Evolutionary conservation across 2,888 invertebrate genomes (phyloP), one percentile per base, ranked within the genome.

Genomic region (Polyommatus iphigenia): DNA sequence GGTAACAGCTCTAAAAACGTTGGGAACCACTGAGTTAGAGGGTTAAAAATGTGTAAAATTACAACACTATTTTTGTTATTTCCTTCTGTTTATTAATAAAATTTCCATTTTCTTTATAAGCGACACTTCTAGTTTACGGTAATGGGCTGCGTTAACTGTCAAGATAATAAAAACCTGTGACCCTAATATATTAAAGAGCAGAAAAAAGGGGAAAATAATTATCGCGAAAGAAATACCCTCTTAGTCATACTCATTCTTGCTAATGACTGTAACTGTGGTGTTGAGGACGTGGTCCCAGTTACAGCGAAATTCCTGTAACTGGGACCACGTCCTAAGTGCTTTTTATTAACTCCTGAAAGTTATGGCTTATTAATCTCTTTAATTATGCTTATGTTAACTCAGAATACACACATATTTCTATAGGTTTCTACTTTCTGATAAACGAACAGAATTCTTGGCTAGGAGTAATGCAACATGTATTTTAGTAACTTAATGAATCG

Each of bases 221-320:
- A 76, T 80, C 82, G 82, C 84, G 82, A 84, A 82, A 85, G 83
- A 85, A 86, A 86, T 86, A 85, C 83, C 80, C 83, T 84, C 84
- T 86, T 85, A 86, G 85, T 84, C 84, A 81, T 79, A 79, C 83
- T 84, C 83, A 82, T 85, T 84, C 80, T 80, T 81, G 79, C 82
- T 86, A 86, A 87, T 85, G 86, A 86, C 84, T 84, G 83, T 83
- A 83, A 83, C 83, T 85, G 84, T 83, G 82, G 82, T 79, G 79
- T 78, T 78, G 36, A 67, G 13, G 29, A 71, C 77, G 80, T 50
- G 80, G 81, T 18, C 15, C 20, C 57, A 80, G 72, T 83, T 78
- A 29, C 5, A 82, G 85, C 82, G 83, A 67, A 67, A 32, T 62
- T 67, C 15, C n/a, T n/a, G n/a, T n/a, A n/a, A n/a, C n/a, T n/a